Evolutionary conservation across 2,113 vertebrate species (phyloP), one percentile per base, ranked within the genome.

Genomic region (Pholis gunnellus): DNA sequence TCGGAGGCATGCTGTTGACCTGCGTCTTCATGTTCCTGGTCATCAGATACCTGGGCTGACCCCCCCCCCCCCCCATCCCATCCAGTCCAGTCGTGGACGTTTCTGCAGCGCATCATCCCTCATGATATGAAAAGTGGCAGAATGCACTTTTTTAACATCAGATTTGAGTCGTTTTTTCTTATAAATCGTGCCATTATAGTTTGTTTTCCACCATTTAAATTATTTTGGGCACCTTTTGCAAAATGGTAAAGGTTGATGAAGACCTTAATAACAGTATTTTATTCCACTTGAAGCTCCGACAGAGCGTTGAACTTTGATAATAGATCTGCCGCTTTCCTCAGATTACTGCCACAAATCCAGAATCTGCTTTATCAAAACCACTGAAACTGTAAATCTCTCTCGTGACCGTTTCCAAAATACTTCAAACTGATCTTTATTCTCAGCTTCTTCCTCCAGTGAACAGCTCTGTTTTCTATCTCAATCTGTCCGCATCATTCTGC

Each of bases 1-100:
- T 99, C 0, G 97, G 97, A 9, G 98, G 98, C 8, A 99, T 99
- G 97, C 85, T 99, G 65, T 20, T 98, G 46, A 99, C 97, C 86
- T 99, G 98, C 29, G 60, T 97, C 36, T 50, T 99, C 89, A 97
- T 99, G 94, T 96, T 99, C 84, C 95, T 99, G 0, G 95, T 97
- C 0, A 93, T 99, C 82, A 96, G 97, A 92, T 99, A 99, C 81
- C 94, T 99, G 85, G 97, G 96, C 78, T 99, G 97, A 99, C 70
- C 56, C 20, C 50, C 50, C 9, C 6, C 10, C 40, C 1, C 9
- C 42, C 25, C 48, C 75, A 69, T 25, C 10, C 42, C 25, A 54
- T 76, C 81, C 42, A 18, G 40, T 78, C 69, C 67, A 69, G 57
- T 34, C 29, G 11, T 29, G 87, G 82, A 85, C 86, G 78, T 78